A percentile compares a stretch with the other conserved stretches of the same genome.
These are phyloP conservation scores for Furcifer pardalis DNA, from an alignment of 2,797 vertebrate genomes.

Conservation along the genomic window DNA sequence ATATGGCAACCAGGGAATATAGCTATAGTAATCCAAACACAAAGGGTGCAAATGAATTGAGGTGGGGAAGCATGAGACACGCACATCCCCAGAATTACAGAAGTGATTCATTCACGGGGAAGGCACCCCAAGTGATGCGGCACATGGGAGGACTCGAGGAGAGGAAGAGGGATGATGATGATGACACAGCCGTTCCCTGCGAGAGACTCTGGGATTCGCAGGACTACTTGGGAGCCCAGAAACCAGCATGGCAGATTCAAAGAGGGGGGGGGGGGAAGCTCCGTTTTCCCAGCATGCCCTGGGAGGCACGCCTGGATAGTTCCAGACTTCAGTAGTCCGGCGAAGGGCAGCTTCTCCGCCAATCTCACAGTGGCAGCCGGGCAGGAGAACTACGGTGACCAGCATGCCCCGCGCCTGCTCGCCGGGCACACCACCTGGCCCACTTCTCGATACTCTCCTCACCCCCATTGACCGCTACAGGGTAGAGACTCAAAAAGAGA, in stretches of 20 bases:
- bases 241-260: too few relatives aligned
- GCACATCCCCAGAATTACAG: not conserved
- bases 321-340: constrained; percentile 4
- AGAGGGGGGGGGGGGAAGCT: constrained; percentile 21
- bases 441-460: not conserved
- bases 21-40: not conserved
- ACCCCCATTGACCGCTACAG: too few relatives aligned
- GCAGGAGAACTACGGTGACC: not conserved
- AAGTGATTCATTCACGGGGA: too few relatives aligned
- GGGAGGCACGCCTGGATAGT: not conserved
- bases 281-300: constrained; percentile 55
- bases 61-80: not conserved
- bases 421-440: too few relatives aligned
- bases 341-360: not conserved
- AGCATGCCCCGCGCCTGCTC: not conserved
- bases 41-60: not conserved
- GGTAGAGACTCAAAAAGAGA: too few relatives aligned
- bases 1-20: not conserved
- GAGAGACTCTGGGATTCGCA: constrained; percentile 12
- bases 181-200: not conserved
- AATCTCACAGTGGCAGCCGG: not conserved
- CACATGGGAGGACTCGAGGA: not conserved
- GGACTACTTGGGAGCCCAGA: not conserved
- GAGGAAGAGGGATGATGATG: not conserved
- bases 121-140: not conserved